phyloP scores from a whole-genome alignment of 2,888 invertebrate genomes.

The Hesperia comma region DNA sequence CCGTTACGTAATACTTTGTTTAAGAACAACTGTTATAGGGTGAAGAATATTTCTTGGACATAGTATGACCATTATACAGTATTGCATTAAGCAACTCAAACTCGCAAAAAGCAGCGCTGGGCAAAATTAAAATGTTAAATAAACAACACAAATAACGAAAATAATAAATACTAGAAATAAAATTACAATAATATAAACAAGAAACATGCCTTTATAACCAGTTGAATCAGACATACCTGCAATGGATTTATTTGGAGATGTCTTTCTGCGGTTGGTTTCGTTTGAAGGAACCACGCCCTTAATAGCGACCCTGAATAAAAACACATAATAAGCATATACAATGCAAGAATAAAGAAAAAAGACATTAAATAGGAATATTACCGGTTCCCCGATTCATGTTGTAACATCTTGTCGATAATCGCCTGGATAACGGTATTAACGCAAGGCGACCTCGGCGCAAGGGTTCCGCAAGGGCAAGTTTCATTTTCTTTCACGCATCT shows the following conservation, averaged over 20 bases:
- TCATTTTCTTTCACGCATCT: conserved; percentile 53
- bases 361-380: neutral
- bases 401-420: conserved; percentile 52
- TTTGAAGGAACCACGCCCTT: conserved; percentile 11
- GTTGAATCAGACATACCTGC: neutral
- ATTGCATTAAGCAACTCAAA: neutral
- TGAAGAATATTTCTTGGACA: conserved; percentile 1
- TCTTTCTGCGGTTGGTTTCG: conserved; percentile 3
- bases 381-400: conserved; percentile 18
- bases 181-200: neutral
- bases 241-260: neutral
- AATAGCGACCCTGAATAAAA: conserved; percentile 5
- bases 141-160: neutral
- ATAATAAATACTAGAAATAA: neutral
- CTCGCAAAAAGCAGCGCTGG: neutral
- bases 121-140: neutral
- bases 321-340: conserved; percentile 2
- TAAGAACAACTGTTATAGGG: neutral
- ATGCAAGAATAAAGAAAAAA: neutral
- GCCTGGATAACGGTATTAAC: conserved; percentile 55
- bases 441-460: conserved; percentile 46
- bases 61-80: neutral
- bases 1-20: neutral
- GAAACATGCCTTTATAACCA: neutral
- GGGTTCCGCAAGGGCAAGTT: conserved; percentile 52